Evolutionary conservation across 1,140 invertebrate genomes (phyloP).

Genomic region (Ephestia elutella): DNA sequence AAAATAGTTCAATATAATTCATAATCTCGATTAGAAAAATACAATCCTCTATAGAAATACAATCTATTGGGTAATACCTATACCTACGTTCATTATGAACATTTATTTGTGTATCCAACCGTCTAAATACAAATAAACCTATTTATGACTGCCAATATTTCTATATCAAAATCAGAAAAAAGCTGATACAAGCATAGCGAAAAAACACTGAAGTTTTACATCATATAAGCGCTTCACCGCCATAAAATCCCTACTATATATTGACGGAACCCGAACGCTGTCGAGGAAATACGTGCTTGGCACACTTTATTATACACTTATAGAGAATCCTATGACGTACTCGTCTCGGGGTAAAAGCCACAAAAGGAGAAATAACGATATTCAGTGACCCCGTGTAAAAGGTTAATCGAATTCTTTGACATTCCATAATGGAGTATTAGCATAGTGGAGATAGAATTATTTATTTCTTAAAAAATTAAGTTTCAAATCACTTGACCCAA

Average conservation of each 20-base stretch:
- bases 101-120: not conserved
- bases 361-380: slow-evolving; percentile 16
- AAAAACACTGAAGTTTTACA: not conserved
- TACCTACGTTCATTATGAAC: not conserved
- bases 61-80: no score
- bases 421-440: slow-evolving; percentile 8
- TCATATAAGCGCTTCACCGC: not conserved
- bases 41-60: no score
- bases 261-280: not conserved
- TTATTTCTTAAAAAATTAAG: no score
- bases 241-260: not conserved
- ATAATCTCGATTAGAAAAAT: no score
- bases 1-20: no score
- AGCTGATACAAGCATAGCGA: not conserved
- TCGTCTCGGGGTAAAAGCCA: not conserved
- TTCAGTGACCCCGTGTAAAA: slow-evolving; percentile 14
- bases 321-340: slow-evolving; percentile 18
- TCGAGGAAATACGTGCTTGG: not conserved
- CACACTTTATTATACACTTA: slow-evolving; percentile 14
- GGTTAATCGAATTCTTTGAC: slow-evolving; percentile 20
- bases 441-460: not conserved
- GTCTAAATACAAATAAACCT: no score
- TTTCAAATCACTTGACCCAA: no score
- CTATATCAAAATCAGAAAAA: not conserved
- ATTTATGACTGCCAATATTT: no score